A percentile compares a stretch with the other conserved stretches of the same genome.
Evolutionary conservation across 2,888 invertebrate species (phyloP).

Genomic region (Lapara coniferarum): DNA sequence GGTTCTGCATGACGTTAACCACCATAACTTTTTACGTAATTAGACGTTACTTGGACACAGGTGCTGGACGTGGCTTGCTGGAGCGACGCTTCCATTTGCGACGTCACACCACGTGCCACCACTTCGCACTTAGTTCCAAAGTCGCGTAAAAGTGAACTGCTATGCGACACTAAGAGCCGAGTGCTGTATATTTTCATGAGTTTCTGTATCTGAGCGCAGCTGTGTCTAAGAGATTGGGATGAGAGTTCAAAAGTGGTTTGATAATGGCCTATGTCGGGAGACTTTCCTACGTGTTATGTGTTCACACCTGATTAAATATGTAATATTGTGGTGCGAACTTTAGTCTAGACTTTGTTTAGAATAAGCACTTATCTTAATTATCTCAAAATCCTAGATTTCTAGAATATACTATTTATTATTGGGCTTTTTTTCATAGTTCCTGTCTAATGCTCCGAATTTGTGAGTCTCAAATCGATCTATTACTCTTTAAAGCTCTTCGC

Average conservation of each 20-base stretch:
- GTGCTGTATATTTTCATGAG: slow-evolving; percentile 70
- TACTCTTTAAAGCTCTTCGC: no score
- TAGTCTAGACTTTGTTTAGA: neutral
- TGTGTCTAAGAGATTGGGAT: slow-evolving; percentile 61
- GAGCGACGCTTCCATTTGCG: slow-evolving; percentile 69
- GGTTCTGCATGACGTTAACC: slow-evolving; percentile 34
- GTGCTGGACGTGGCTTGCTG: slow-evolving; percentile 61
- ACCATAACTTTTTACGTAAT: slow-evolving; percentile 52
- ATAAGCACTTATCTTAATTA: no score
- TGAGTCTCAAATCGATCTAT: no score
- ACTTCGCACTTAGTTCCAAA: slow-evolving; percentile 72
- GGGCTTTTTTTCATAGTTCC: no score
- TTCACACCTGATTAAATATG: slow-evolving; percentile 10
- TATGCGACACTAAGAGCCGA: slow-evolving; percentile 57
- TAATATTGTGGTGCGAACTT: neutral
- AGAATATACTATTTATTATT: no score
- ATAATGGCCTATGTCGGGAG: slow-evolving; percentile 31
- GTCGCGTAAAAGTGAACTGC: slow-evolving; percentile 72
- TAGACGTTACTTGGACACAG: slow-evolving; percentile 66
- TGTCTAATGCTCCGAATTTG: no score
- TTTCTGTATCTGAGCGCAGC: slow-evolving; percentile 42
- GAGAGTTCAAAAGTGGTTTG: slow-evolving; percentile 35
- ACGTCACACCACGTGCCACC: slow-evolving; percentile 65
- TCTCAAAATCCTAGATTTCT: no score
- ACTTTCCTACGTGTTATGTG: neutral